Conservation (phyloP, 35 echinoderm and acorn worm species). For the Lytechinus variegatus region DNA sequence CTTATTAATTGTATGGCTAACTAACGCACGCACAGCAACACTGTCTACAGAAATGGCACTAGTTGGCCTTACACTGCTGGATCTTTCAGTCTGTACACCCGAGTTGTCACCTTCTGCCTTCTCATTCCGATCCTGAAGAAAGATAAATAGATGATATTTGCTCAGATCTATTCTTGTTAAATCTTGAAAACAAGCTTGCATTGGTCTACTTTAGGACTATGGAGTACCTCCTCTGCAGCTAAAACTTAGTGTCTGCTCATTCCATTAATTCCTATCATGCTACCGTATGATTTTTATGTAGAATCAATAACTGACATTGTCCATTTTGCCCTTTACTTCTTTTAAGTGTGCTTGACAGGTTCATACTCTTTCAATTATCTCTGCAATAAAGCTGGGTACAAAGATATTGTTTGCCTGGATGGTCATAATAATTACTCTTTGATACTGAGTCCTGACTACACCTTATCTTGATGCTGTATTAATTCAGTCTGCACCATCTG, state of each 20-base stretch:
- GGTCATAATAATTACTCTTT: neutral
- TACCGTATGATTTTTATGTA: neutral
- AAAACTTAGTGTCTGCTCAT: neutral
- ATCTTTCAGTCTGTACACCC: no score
- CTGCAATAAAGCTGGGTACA: neutral
- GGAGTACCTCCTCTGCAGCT: no score
- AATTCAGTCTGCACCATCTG: neutral
- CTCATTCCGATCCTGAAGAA: neutral
- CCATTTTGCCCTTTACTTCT: neutral
- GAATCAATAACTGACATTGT: neutral
- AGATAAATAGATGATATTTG: neutral
- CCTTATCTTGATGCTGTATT: neutral
- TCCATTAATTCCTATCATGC: neutral
- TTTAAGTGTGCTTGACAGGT: neutral
- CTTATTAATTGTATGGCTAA: neutral
- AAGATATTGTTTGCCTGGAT: neutral
- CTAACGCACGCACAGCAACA: neutral
- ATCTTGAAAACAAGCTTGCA: neutral
- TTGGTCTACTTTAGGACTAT: neutral
- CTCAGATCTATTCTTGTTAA: neutral
- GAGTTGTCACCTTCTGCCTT: neutral
- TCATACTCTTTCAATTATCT: neutral
- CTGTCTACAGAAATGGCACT: neutral
- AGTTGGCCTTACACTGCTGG: neutral
- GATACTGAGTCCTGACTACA: neutral